These are phyloP conservation scores for Blastobasis lacticolella DNA, from an alignment of 2,888 invertebrate genomes.

Conservation along the genomic window DNA sequence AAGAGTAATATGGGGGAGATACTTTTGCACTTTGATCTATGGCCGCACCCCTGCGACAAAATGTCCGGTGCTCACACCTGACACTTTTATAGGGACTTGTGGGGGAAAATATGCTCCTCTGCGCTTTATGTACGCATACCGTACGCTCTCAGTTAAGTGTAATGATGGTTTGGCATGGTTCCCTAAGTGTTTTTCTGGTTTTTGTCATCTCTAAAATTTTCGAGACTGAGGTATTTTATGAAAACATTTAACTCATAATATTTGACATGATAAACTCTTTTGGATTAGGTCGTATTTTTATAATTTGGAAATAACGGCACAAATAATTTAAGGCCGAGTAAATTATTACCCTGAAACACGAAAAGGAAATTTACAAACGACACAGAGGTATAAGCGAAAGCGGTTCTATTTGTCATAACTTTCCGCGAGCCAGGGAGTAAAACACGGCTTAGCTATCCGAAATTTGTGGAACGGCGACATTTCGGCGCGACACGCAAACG, in stretches of 20 bases:
- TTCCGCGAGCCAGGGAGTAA: neutral
- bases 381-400: too few species aligned
- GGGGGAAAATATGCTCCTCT: neutral
- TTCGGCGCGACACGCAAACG: constrained; percentile 4
- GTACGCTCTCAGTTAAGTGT: neutral
- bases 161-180: neutral
- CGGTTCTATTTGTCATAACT: too few species aligned
- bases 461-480: constrained; percentile 1
- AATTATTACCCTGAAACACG: too few species aligned
- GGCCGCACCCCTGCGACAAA: constrained; percentile 27
- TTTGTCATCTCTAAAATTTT: neutral
- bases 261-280: neutral
- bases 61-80: constrained; percentile 17
- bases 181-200: neutral
- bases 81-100: constrained; percentile 8
- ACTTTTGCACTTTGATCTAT: constrained; percentile 58
- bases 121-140: too few species aligned
- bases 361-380: too few species aligned
- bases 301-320: neutral
- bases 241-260: neutral
- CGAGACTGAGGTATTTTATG: neutral
- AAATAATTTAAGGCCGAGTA: too few species aligned
- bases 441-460: neutral
- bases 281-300: neutral
- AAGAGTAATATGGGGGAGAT: constrained; percentile 43